Percentiles rank a stretch among this genome's conserved stretches.
Evolutionary conservation across 2,797 vertebrate genomes (phyloP).

Genomic region (Leptoclinus maculatus): DNA sequence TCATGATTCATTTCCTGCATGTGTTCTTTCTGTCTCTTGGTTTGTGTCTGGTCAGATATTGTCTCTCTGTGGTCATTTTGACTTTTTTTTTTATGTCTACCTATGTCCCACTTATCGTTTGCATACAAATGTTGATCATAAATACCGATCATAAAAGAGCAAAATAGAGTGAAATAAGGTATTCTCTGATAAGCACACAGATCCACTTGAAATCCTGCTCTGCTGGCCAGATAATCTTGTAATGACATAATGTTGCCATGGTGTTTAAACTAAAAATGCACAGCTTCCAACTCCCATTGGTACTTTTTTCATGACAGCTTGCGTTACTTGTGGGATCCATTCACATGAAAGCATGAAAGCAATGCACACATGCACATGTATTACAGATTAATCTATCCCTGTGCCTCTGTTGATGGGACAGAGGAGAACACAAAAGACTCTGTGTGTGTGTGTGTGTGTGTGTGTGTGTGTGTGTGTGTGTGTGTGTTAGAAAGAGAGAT

Average conservation of each 20-base stretch:
- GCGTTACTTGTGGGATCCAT: slow-evolving; percentile 9
- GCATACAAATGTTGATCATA: not conserved
- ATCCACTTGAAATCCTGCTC: slow-evolving; percentile 16
- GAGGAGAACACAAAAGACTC: slow-evolving; percentile 9
- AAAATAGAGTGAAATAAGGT: not conserved
- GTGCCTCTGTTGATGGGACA: slow-evolving; percentile 15
- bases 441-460: not conserved
- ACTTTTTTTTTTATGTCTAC: not conserved
- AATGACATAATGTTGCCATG: slow-evolving; percentile 8
- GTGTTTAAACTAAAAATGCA: slow-evolving; percentile 15
- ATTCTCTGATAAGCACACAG: not conserved
- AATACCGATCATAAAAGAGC: slow-evolving; percentile 10
- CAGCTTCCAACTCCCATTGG: slow-evolving; percentile 7
- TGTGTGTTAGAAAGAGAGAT: slow-evolving; percentile 10
- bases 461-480: slow-evolving; percentile 1
- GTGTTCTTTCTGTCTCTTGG: not conserved
- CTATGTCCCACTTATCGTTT: not conserved
- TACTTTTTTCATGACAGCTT: slow-evolving; percentile 19
- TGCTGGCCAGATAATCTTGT: slow-evolving; percentile 16
- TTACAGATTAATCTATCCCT: not conserved
- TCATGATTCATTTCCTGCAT: slow-evolving; percentile 6
- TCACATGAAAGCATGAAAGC: slow-evolving; percentile 12
- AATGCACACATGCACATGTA: not conserved
- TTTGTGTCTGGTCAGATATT: not conserved
- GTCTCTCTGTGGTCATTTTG: slow-evolving; percentile 1